Percentiles rank a stretch among this genome's conserved stretches.
Evolutionary conservation across 2,888 invertebrate genomes (phyloP).

Genomic region (Oxycera nigricornis): DNA sequence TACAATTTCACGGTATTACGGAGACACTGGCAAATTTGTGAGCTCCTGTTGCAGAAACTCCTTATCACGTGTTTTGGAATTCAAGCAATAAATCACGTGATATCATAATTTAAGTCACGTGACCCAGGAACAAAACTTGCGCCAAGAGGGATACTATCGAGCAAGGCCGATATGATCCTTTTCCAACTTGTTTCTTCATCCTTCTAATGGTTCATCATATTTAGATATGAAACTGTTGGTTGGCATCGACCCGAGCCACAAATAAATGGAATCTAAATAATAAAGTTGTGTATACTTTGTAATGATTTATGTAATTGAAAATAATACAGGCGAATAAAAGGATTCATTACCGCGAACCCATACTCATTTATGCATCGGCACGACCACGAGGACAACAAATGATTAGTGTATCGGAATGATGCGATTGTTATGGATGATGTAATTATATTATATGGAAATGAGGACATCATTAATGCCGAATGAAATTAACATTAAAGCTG

Average conservation of each 20-base stretch:
- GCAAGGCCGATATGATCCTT: slow-evolving; percentile 20
- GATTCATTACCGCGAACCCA: neutral
- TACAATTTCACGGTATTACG: slow-evolving; percentile 20
- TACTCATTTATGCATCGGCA: neutral
- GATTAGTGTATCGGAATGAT: neutral
- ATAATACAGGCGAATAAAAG: slow-evolving; percentile 13
- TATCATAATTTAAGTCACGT: slow-evolving; percentile 45
- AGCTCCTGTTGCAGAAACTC: slow-evolving; percentile 16
- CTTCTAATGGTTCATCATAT: neutral
- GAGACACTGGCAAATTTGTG: slow-evolving; percentile 7
- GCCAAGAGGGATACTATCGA: neutral
- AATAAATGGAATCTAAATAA: slow-evolving; percentile 11
- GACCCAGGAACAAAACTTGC: slow-evolving; percentile 38
- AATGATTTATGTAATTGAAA: slow-evolving; percentile 26
- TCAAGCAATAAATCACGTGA: slow-evolving; percentile 45
- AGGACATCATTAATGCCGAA: neutral
- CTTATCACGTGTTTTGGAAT: slow-evolving; percentile 43
- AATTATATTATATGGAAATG: neutral
- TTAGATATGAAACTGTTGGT: neutral
- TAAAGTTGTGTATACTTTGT: slow-evolving; percentile 20
- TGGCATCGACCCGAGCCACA: neutral
- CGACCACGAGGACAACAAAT: neutral
- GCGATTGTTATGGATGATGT: neutral
- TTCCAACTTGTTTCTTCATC: neutral
- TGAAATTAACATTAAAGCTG: neutral